Conservation (phyloP, 1,140 invertebrate genomes). For the Drosophila lacertosa region DNA sequence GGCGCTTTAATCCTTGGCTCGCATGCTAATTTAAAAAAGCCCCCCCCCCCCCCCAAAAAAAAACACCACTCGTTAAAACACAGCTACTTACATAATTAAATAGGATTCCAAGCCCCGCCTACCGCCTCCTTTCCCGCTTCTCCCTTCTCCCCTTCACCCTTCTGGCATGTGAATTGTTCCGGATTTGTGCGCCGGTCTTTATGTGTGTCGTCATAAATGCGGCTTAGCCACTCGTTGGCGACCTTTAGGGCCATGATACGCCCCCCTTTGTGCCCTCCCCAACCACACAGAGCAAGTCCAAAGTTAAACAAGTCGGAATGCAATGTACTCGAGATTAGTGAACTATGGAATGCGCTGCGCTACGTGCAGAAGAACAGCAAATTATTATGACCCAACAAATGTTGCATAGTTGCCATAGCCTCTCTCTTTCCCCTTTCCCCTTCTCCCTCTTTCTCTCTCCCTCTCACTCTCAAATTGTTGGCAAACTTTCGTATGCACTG, state of each 20-base stretch:
- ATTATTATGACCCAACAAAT: constrained; percentile 25
- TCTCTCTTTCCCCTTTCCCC: background rate
- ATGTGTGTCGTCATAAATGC: constrained; percentile 13
- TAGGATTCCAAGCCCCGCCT: constrained; percentile 11
- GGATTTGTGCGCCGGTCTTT: constrained; percentile 17
- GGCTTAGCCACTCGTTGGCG: constrained; percentile 3
- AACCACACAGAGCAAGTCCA: constrained; percentile 34
- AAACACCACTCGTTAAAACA: constrained; percentile 13
- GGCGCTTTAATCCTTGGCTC: constrained; percentile 32
- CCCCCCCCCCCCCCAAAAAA: too few species aligned
- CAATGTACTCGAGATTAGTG: constrained; percentile 49
- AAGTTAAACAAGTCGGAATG: constrained; percentile 51
- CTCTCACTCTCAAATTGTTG: constrained; percentile 6
- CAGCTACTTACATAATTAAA: constrained; percentile 64
- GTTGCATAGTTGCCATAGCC: constrained; percentile 7
- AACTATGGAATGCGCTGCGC: constrained; percentile 44
- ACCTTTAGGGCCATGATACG: background rate
- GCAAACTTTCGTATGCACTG: constrained; percentile 20
- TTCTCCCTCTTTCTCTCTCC: background rate
- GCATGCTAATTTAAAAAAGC: constrained; percentile 63
- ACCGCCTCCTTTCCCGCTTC: background rate
- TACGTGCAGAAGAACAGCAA: constrained; percentile 36
- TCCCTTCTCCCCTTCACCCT: too few species aligned
- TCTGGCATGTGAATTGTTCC: constrained; percentile 4
- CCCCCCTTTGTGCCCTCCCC: too few species aligned